Conservation (phyloP, 2,113 vertebrate species). For the Capreolus pygargus region DNA sequence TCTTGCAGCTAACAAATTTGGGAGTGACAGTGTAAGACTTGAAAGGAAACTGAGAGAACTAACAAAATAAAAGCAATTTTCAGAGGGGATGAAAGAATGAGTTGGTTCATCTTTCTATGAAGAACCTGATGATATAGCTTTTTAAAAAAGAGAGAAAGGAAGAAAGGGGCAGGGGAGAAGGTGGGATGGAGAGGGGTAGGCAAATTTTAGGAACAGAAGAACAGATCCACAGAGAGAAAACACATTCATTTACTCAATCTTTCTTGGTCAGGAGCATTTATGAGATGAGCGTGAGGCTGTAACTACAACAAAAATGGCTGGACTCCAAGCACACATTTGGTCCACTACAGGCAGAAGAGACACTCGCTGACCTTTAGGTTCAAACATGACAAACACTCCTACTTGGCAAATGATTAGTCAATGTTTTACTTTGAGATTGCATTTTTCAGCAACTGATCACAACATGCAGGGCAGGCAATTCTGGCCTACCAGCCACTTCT, state of each 20-base stretch:
- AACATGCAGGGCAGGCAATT: conserved; percentile 77
- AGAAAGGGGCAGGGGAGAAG: not conserved
- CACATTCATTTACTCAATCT: not conserved
- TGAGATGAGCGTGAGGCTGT: not conserved
- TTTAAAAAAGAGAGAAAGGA: not conserved
- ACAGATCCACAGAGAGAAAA: conserved; percentile 22
- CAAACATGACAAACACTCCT: conserved; percentile 43
- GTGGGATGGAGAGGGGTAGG: not conserved
- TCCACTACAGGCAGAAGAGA: not conserved
- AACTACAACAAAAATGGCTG: not conserved
- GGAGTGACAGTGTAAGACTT: not conserved
- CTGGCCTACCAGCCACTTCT: conserved; percentile 97
- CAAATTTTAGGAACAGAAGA: not conserved
- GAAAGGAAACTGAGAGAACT: not conserved
- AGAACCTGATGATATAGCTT: not conserved
- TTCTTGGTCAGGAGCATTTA: not conserved
- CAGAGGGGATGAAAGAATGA: not conserved
- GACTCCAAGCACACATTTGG: not conserved
- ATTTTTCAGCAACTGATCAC: conserved; percentile 71
- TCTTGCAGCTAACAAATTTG: conserved; percentile 5
- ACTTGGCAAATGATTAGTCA: conserved; percentile 80
- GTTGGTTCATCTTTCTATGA: not conserved
- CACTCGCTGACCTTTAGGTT: not conserved
- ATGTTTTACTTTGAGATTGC: conserved; percentile 64
- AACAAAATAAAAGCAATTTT: conserved; percentile 20